phyloP scores from a whole-genome alignment of 2,888 invertebrate species.

The Platycheirus rosarum region DNA sequence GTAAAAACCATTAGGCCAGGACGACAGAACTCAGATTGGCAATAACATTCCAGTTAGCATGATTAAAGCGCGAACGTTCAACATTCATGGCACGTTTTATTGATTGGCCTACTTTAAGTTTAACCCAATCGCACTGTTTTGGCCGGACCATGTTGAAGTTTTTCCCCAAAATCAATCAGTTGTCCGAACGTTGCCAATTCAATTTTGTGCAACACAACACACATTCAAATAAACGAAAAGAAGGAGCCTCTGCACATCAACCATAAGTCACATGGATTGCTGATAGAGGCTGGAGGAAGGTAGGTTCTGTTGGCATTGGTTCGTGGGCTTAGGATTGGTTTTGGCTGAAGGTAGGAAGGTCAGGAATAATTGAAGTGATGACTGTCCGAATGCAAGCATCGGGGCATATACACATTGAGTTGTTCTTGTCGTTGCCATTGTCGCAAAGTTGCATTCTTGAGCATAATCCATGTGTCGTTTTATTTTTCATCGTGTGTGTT shows the following conservation, averaged over 20 bases:
- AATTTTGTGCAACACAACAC: conserved; percentile 65
- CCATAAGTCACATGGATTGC: not conserved
- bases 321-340: too few relatives aligned
- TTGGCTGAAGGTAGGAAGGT: conserved; percentile 51
- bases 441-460: conserved; percentile 30
- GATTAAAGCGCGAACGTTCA: conserved; percentile 42
- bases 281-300: not conserved
- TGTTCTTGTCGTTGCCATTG: conserved; percentile 18
- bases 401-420: conserved; percentile 13
- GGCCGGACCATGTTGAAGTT: conserved; percentile 69
- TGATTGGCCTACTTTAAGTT: conserved; percentile 74
- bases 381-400: conserved; percentile 59
- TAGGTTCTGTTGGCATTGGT: too few relatives aligned
- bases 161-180: conserved; percentile 72
- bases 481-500: not conserved
- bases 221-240: conserved; percentile 37
- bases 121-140: conserved; percentile 71
- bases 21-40: conserved; percentile 39
- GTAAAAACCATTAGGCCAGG: too few relatives aligned
- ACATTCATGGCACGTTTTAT: conserved; percentile 72
- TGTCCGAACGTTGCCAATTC: conserved; percentile 71
- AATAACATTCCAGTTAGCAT: conserved; percentile 57
- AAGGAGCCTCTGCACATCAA: conserved; percentile 36
- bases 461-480: conserved; percentile 38
- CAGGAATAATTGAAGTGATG: conserved; percentile 68